Percentiles rank a stretch among this genome's conserved stretches.
phyloP scores from a whole-genome alignment of 1,140 invertebrate species.

The Brachystomella parvula region DNA sequence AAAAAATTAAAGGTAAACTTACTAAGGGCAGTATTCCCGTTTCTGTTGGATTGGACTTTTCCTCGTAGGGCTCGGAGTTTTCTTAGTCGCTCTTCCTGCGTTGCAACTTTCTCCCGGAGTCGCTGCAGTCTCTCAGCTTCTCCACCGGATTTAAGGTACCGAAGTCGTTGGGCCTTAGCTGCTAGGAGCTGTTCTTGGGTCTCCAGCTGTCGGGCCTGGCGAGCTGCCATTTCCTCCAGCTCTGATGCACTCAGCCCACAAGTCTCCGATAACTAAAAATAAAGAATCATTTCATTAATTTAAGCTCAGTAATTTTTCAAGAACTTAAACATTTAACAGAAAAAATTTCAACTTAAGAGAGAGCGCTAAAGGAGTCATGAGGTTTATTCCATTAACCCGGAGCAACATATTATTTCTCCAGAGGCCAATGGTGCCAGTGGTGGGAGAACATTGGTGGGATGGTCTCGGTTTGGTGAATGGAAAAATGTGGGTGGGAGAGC shows the following conservation, averaged over 20 bases:
- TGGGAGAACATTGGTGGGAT: too few relatives aligned
- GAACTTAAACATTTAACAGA: background rate
- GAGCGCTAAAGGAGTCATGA: too few relatives aligned
- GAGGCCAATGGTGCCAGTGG: too few relatives aligned
- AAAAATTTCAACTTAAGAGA: background rate
- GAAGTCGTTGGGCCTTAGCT: conserved; percentile 83
- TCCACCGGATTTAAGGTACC: conserved; percentile 78
- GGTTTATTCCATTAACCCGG: too few relatives aligned
- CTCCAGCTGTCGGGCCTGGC: conserved; percentile 73
- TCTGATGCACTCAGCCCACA: conserved; percentile 38
- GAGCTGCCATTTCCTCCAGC: conserved; percentile 34
- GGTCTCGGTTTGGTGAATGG: too few relatives aligned
- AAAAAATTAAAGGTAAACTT: conserved; percentile 51
- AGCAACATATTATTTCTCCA: too few relatives aligned
- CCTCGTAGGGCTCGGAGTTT: conserved; percentile 79
- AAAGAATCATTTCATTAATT: conserved; percentile 1
- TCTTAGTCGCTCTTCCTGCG: conserved; percentile 85
- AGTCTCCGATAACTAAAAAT: conserved; percentile 37
- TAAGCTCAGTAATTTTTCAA: background rate
- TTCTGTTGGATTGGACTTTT: conserved; percentile 83
- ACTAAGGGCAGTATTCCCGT: conserved; percentile 85
- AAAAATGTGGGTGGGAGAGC: too few relatives aligned
- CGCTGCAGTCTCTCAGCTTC: conserved; percentile 79
- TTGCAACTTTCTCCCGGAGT: conserved; percentile 80
- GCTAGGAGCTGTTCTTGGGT: conserved; percentile 80